A percentile compares a stretch with the other conserved stretches of the same genome.
phyloP scores from a whole-genome alignment of 2,797 vertebrate species.

The Oryzias sinensis region DNA sequence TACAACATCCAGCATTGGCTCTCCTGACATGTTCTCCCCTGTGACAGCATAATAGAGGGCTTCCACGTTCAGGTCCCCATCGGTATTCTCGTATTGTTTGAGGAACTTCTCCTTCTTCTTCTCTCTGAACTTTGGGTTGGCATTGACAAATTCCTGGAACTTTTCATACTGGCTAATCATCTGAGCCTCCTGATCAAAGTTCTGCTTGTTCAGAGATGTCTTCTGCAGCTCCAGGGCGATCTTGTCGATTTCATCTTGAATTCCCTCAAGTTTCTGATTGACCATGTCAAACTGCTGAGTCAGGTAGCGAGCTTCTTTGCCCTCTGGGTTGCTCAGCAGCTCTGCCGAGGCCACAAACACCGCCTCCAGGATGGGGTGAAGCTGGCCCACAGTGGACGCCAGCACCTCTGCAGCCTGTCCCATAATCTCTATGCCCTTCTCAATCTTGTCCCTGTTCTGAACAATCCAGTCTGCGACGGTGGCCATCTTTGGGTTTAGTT shows the following conservation, averaged over 20 bases:
- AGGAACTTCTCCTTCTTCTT: slow-evolving; percentile 82
- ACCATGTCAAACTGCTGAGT: slow-evolving; percentile 74
- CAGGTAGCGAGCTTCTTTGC: slow-evolving; percentile 77
- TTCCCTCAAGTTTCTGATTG: slow-evolving; percentile 74
- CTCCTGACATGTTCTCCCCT: slow-evolving; percentile 67
- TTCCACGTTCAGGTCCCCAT: slow-evolving; percentile 76
- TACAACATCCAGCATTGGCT: slow-evolving; percentile 72
- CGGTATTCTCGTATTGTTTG: slow-evolving; percentile 76
- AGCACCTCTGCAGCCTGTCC: slow-evolving; percentile 79
- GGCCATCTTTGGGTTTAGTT: slow-evolving; percentile 63
- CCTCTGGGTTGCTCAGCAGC: slow-evolving; percentile 77
- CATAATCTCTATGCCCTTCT: slow-evolving; percentile 82
- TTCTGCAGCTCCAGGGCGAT: slow-evolving; percentile 70
- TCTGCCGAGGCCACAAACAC: slow-evolving; percentile 77
- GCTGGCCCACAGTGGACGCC: slow-evolving; percentile 78
- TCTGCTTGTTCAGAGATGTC: slow-evolving; percentile 79
- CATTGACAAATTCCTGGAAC: slow-evolving; percentile 80
- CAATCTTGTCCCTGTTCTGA: slow-evolving; percentile 79
- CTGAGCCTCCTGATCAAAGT: slow-evolving; percentile 77
- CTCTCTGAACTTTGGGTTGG: slow-evolving; percentile 75
- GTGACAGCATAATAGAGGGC: slow-evolving; percentile 76
- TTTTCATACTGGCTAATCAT: slow-evolving; percentile 82
- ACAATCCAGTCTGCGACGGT: slow-evolving; percentile 78
- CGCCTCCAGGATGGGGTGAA: slow-evolving; percentile 80
- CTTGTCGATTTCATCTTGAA: slow-evolving; percentile 72